Base-by-base conservation (phyloP, 1,140 invertebrate species). In the Panonychus citri region DNA sequence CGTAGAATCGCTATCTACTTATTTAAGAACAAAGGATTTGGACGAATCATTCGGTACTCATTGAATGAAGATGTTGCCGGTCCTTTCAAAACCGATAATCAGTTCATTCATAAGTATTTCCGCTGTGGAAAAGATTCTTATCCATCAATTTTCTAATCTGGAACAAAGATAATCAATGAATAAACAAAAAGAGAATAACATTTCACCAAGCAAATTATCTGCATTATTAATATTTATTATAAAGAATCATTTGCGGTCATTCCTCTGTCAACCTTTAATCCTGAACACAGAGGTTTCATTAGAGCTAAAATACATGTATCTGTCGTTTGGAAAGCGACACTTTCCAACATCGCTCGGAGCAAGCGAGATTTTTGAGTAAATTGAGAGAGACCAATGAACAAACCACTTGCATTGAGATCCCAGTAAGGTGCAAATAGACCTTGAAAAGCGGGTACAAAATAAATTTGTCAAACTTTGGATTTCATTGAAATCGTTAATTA, bases 381-480 rank as follows among this genome's bases (percentile, higher is more conserved):
- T 58, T 90, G 85, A 95, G 19, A n/a, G n/a, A 98, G 69, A 1
- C 94, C 94, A 66, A 89, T 57, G n/a, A 56, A 50, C 66, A 68
- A 81, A 80, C 87, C 87, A 70, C 87, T 76, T 0, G 89, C 87
- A 74, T 90, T 82, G 63, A 83, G 79, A 57, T 83, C 77, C 89
- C 89, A 95, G 67, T 93, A 82, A 1, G 93, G 93, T 57, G 91
- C 85, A 68, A 89, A 95, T 0, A 97, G 71, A 0, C 93, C 93
- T 60, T 82, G 81, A 68, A 95, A 94, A 49, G 83, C 85, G 7
- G 90, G 89, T 19, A 95, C 89, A 72, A 96, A 94, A 67, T 85
- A 90, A 60, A 93, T 76, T 73, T 0, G 82, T 83, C 39, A 91
- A 70, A 10, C 71, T 69, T 68, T 90, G 84, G 28, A 82, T 79